phyloP scores from a whole-genome alignment of 2,888 invertebrate species.

The Cephus rjabovi region DNA sequence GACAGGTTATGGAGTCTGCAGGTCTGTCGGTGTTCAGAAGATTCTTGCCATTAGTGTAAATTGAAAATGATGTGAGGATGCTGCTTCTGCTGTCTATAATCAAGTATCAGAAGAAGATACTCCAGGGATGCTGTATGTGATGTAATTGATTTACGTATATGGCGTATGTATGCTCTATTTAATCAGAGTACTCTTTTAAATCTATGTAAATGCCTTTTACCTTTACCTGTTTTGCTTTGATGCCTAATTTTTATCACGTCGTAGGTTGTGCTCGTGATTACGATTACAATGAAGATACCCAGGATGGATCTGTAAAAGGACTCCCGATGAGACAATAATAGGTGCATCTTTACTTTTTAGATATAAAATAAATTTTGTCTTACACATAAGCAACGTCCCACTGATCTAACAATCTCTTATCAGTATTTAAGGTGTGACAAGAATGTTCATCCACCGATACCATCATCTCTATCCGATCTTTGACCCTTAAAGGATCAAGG shows the following conservation, averaged over 20 bases:
- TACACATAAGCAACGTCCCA: slow-evolving; percentile 57
- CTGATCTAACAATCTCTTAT: slow-evolving; percentile 33
- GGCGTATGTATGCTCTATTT: too few species aligned
- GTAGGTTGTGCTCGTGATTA: slow-evolving; percentile 50
- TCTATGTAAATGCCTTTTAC: slow-evolving; percentile 20
- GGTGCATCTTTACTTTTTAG: too few species aligned
- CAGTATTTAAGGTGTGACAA: slow-evolving; percentile 45
- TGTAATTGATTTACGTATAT: too few species aligned
- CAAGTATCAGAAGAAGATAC: too few species aligned
- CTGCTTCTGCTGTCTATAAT: slow-evolving; percentile 26
- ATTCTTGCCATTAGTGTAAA: slow-evolving; percentile 60
- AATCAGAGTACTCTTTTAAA: too few species aligned
- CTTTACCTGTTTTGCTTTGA: neutral
- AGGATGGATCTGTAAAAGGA: slow-evolving; percentile 23
- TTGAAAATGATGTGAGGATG: slow-evolving; percentile 57
- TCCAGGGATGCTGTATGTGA: too few species aligned
- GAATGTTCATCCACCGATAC: slow-evolving; percentile 42
- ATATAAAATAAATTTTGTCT: slow-evolving; percentile 19
- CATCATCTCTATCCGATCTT: slow-evolving; percentile 45
- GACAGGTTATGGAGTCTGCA: slow-evolving; percentile 51
- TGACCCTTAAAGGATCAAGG: slow-evolving; percentile 46
- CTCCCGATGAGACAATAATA: too few species aligned
- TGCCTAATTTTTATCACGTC: slow-evolving; percentile 38
- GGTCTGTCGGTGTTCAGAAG: slow-evolving; percentile 45
- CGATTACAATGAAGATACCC: slow-evolving; percentile 38